Base-by-base conservation (phyloP, 2,888 invertebrate species). In the Acleris sparsana region DNA sequence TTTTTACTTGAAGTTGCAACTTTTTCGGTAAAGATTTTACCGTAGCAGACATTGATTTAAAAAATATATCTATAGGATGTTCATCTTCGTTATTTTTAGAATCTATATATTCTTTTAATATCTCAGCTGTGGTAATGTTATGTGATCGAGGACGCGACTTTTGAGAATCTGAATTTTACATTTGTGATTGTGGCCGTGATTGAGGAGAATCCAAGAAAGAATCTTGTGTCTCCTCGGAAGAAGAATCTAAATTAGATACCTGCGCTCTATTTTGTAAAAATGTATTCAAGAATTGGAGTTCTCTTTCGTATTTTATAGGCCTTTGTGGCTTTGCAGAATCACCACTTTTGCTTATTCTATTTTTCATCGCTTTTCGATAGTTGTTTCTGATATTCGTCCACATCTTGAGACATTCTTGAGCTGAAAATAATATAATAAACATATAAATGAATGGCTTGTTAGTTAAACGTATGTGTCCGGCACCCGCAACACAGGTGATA, bases 221-320 rank as follows among this genome's bases (percentile, higher is more conserved):
- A 70, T 70, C 64, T 59, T 70, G 70, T 70, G 70, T 71, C 51
- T 71, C 71, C 53, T 71, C 69, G 59, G 71, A 69, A 71, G 71
- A 69, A 62, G 71, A 70, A 58, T 70, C 70, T 70, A 71, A 69
- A 71, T 70, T 71, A 53, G 71, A 71, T 48, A 70, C 53, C 67
- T 71, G 70, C 43, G 65, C 48, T 71, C 71, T 71, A 69, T 71
- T 51, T 70, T 70, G 68, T 55, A 69, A 67, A 70, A 71, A 69
- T 53, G 55, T 69, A 57, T 71, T 55, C 69, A 71, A 53, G 62
- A 71, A 71, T 70, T 71, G 56, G 44, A 69, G 67, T 70, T 71
- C 67, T 62, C 62, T 71, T 68, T 68, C 69, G 59, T 25, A 5
- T 25, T 25, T 25, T 25, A 25, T 25, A 25, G 25, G 25, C 25